These are phyloP conservation scores for Aleiodes alternator DNA, from an alignment of 2,888 invertebrate genomes.

Conservation along the genomic window DNA sequence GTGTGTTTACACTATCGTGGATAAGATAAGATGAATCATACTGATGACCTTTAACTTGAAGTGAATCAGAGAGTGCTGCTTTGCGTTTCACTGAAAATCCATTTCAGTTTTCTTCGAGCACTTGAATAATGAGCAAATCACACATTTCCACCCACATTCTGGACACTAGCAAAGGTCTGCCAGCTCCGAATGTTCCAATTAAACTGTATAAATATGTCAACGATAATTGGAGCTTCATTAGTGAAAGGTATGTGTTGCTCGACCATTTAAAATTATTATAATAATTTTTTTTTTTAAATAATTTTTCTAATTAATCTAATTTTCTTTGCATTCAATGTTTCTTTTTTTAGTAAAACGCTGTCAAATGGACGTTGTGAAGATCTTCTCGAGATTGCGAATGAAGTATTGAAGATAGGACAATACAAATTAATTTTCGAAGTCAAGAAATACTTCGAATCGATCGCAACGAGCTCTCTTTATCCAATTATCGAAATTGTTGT, in stretches of 20 bases:
- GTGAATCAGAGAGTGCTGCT: not conserved
- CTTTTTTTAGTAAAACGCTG: constrained; percentile 76
- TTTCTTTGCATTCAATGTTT: constrained; percentile 8
- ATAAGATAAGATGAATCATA: constrained; percentile 3
- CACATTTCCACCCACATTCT: constrained; percentile 83
- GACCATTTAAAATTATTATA: not conserved
- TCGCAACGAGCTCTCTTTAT: constrained; percentile 80
- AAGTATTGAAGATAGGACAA: constrained; percentile 79
- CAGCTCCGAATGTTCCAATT: constrained; percentile 80
- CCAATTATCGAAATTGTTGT: constrained; percentile 86
- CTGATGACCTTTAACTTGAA: constrained; percentile 31
- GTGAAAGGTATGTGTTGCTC: constrained; percentile 69
- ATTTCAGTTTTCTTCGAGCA: not conserved
- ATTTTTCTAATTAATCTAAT: not conserved
- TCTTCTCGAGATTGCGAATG: constrained; percentile 76
- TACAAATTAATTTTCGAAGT: constrained; percentile 85
- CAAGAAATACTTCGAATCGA: constrained; percentile 80
- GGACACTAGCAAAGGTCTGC: constrained; percentile 82
- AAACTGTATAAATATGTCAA: constrained; percentile 80
- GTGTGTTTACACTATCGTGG: not conserved
- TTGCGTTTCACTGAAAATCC: not conserved
- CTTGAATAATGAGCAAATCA: constrained; percentile 40
- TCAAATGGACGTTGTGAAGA: constrained; percentile 81
- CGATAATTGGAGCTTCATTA: constrained; percentile 81
- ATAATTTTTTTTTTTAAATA: not conserved